Percentiles rank a stretch among this genome's conserved stretches.
phyloP scores from a whole-genome alignment of 2,888 invertebrate genomes.

The Drosophila macrospina region DNA sequence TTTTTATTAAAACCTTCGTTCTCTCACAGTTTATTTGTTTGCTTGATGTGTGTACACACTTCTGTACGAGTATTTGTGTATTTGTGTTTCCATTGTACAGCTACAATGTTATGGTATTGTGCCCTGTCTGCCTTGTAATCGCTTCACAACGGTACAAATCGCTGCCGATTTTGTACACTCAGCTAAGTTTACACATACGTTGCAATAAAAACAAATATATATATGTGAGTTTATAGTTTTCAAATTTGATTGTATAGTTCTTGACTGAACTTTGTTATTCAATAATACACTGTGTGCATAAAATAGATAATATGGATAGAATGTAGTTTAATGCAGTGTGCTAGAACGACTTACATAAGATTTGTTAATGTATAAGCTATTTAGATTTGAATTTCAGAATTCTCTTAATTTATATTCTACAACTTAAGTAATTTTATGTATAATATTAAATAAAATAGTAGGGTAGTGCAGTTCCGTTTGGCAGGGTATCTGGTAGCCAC shows the following conservation, averaged over 20 bases:
- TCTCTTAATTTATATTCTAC: no score
- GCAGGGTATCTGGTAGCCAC: constrained; percentile 1
- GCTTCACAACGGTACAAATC: constrained; percentile 29
- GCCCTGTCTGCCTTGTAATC: constrained; percentile 43
- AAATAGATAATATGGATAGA: background rate
- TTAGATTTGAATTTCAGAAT: no score
- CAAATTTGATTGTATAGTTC: constrained; percentile 19
- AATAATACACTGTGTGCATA: constrained; percentile 15
- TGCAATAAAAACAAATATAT: background rate
- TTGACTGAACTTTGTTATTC: constrained; percentile 17
- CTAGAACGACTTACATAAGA: background rate
- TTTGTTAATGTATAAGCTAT: background rate
- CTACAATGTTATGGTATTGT: constrained; percentile 37
- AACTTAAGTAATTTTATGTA: background rate
- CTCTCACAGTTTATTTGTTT: constrained; percentile 32
- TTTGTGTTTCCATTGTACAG: constrained; percentile 33
- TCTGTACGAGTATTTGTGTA: constrained; percentile 22
- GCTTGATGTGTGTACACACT: constrained; percentile 17
- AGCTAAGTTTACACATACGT: constrained; percentile 9
- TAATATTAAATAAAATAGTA: background rate
- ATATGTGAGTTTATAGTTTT: constrained; percentile 10
- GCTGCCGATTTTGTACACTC: constrained; percentile 17
- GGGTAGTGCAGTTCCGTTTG: background rate
- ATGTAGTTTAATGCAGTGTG: background rate
- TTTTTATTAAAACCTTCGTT: constrained; percentile 47